Evolutionary conservation across 2,888 invertebrate species (phyloP), one percentile per base, ranked within the genome.

Genomic region (Geotrupes spiniger): DNA sequence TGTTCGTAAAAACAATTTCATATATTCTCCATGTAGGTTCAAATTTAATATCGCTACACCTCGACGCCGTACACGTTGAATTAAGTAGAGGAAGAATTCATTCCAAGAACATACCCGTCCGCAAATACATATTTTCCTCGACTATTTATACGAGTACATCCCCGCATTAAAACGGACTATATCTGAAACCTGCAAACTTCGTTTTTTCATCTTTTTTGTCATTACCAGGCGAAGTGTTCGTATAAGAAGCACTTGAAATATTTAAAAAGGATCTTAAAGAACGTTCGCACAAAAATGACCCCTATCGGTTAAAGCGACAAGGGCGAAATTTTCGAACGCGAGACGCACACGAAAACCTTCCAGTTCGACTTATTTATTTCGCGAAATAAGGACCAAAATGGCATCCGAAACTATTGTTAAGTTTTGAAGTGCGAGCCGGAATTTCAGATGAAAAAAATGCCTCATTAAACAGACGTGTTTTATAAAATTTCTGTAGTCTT

Each of bases 181-280:
- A 33, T 33, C 33, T 14, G 15, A 33, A 33, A 33, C 12, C 33
- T 33, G 33, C 33, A 33, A 33, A 33, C 33, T 33, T 14, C 33
- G 14, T 39, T 43, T 44, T 62, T 62, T 59, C 54, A 48, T 49
- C 49, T 54, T 61, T 63, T 63, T 63, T 62, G 61, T 64, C 62
- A 64, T 65, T 65, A 65, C 63, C 57, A 60, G 53, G 58, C 59
- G 61, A 61, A 63, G 63, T 62, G 62, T 61, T 61, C 59, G 53
- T 51, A 50, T 56, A 54, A 59, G 54, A 55, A 57, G 54, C 60
- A 61, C 63, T 64, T 62, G 63, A 66, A 65, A 66, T 67, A 66
- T 67, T 67, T 66, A 62, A 64, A 65, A 61, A 64, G 65, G 64
- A 61, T 43, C 65, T 65, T 61, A 37, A 11, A 11, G 43, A 11